Base-by-base conservation (phyloP, 2,113 vertebrate species). In the Megatriorchis doriae region DNA sequence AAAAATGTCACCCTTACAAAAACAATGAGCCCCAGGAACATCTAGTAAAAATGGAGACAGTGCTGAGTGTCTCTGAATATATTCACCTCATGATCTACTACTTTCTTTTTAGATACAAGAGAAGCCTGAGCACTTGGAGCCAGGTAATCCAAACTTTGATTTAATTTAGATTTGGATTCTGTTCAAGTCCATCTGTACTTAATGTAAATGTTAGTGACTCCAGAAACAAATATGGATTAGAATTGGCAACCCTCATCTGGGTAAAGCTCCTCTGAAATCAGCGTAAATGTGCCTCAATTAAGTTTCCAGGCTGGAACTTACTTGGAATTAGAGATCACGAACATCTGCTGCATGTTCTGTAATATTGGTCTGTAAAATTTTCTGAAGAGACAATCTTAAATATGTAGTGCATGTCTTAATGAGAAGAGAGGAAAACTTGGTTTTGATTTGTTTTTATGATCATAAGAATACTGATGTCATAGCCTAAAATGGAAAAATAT, bases 361-460 rank as follows among this genome's bases (percentile, higher is more conserved):
- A 90, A 81, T 88, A 94, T 66, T 84, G 71, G 43, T 55, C 72
- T 2, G 3, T 71, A 95, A 90, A 78, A 81, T 52, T 86, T 93
- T 92, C 85, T 93, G 87, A 75, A 73, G 66, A 92, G 79, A 63
- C 17, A 47, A 36, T 66, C 55, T 83, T 47, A 85, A 93, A 82
- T 81, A 86, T 29, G 45, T 11, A 83, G 75, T 48, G 15, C 7
- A 74, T 43, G 13, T 67, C n/a, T 45, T 92, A 95, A 93, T 65
- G 50, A 94, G 59, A 93, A 78, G 26, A 78, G n/a, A 84, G 31
- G 18, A 70, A 93, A 91, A 82, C 34, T 88, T 83, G 88, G 31
- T 12, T 94, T 90, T 86, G n/a, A 94, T 95, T 95, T 94, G 55
- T 3, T 86, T 97, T 95, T 73, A 92, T 81, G 53, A 70, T 82